Evolutionary conservation across 35 echinoderm and acorn worm species (phyloP).

Genomic region (Nesometra sesokonis): DNA sequence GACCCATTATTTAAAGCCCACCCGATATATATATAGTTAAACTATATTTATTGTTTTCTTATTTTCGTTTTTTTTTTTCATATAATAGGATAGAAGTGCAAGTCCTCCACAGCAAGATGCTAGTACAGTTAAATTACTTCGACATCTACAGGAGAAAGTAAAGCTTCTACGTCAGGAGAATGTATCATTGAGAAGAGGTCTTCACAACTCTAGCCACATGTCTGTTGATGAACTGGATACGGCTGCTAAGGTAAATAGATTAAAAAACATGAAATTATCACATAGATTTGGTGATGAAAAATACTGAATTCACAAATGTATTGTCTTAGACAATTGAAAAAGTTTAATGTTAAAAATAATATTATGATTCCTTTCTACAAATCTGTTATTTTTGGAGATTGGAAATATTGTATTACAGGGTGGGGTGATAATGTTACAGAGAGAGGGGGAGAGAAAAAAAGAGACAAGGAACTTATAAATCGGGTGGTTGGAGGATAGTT

Average conservation of each 20-base stretch:
- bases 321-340: background rate
- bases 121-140: constrained; percentile 48
- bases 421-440: no score
- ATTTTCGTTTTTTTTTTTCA: constrained; percentile 13
- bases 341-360: no score
- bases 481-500: no score
- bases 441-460: no score
- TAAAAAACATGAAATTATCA: no score
- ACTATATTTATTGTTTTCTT: background rate
- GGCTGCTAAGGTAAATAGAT: background rate
- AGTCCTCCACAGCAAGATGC: constrained; percentile 15
- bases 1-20: no score
- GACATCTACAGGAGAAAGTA: constrained; percentile 77
- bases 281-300: background rate
- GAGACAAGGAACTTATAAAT: no score
- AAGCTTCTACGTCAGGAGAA: constrained; percentile 79
- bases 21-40: no score
- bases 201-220: background rate
- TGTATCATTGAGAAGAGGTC: constrained; percentile 30
- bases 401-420: no score
- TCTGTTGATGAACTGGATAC: background rate
- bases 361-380: no score
- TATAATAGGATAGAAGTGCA: constrained; percentile 11
- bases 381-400: no score
- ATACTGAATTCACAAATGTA: no score